Percentiles rank a stretch among this genome's conserved stretches.
phyloP scores from a whole-genome alignment of 2,797 vertebrate genomes.

The Anguilla anguilla region DNA sequence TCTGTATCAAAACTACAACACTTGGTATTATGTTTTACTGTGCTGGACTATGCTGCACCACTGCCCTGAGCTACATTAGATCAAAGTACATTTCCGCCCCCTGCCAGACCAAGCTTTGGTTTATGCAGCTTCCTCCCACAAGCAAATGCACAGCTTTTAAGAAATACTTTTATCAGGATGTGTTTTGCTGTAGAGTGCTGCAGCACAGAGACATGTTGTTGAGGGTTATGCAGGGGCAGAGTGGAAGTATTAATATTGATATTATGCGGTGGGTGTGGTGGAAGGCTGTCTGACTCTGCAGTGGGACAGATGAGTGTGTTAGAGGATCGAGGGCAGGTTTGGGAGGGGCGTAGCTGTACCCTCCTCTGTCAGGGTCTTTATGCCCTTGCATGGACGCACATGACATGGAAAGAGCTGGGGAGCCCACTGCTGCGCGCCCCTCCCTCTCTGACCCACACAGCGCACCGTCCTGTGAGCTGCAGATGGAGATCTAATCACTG shows the following conservation, averaged over 20 bases:
- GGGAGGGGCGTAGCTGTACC: background rate
- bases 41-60: background rate
- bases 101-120: background rate
- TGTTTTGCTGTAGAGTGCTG: background rate
- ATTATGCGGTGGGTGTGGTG: background rate
- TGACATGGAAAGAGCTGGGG: background rate
- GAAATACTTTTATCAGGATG: background rate
- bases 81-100: background rate
- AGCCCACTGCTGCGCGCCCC: background rate
- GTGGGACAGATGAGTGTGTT: background rate
- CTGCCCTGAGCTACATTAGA: background rate
- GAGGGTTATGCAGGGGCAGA: background rate
- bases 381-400: background rate
- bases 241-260: background rate
- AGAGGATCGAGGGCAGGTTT: background rate
- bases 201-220: background rate
- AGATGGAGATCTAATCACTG: background rate
- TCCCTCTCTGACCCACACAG: background rate
- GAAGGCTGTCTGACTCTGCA: background rate
- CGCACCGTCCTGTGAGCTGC: background rate
- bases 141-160: background rate
- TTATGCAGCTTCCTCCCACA: background rate
- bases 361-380: background rate
- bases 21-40: background rate
- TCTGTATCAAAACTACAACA: background rate